Evolutionary conservation across 2,797 vertebrate species (phyloP).

Genomic region (Fundulus diaphanus): DNA sequence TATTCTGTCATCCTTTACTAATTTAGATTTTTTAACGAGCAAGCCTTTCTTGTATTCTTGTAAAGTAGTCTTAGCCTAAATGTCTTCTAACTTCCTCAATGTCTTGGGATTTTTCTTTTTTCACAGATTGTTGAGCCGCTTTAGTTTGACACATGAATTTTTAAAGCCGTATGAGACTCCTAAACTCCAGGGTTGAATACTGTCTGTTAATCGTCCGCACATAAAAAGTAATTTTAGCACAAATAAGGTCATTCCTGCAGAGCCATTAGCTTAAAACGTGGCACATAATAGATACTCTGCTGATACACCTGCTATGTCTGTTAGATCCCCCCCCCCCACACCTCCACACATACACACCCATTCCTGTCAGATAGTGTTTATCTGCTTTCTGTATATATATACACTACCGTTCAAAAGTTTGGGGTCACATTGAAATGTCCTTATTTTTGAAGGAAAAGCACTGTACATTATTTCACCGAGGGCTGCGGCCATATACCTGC

Average conservation of each 20-base stretch:
- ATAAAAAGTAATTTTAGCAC: not conserved
- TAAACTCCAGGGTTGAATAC: not conserved
- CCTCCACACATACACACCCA: no score
- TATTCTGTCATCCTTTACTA: not conserved
- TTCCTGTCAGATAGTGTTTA: not conserved
- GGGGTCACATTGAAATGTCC: no score
- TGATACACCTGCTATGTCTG: not conserved
- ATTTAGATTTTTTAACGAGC: not conserved
- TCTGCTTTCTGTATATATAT: not conserved
- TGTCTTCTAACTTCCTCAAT: not conserved
- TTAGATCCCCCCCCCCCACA: not conserved
- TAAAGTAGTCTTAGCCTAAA: not conserved
- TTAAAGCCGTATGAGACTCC: not conserved
- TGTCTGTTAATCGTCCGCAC: not conserved
- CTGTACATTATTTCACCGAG: no score
- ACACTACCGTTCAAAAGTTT: no score
- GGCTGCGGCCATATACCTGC: no score
- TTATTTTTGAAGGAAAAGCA: no score
- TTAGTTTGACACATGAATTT: no score
- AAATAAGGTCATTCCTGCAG: not conserved
- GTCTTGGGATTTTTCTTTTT: not conserved
- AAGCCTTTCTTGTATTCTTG: not conserved
- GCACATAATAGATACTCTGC: not conserved
- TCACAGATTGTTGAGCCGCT: not conserved
- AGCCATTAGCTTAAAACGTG: not conserved